Evolutionary conservation across 2,888 invertebrate genomes (phyloP), one percentile per base, ranked within the genome.

Genomic region (Mythimna pallens): DNA sequence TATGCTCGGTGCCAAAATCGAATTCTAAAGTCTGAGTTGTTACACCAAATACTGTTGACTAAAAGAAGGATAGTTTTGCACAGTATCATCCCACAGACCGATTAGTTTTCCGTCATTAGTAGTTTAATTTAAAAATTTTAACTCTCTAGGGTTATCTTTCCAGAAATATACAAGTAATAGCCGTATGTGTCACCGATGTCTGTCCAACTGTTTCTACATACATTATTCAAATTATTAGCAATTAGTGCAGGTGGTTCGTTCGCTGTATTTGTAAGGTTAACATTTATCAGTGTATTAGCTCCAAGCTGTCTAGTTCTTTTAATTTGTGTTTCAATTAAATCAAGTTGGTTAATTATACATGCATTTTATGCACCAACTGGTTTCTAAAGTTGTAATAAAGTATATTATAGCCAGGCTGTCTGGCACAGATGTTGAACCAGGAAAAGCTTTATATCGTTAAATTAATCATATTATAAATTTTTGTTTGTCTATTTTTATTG

Each of bases 1-100:
- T 99, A 67, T 98, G 98, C 88, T 98, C 99, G 0, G 98, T 99
- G 63, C 99, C 99, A 93, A 99, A 99, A 92, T 99, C 99, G 0
- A 98, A 98, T 4, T 98, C 98, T 0, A 98, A 98, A 80, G 97
- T 98, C 58, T 98, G 98, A 98, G 85, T 94, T 98, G 86, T 99
- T 99, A 94, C 98, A 98, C 77, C 97, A 98, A 88, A 97, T 98
- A 47, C 94, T 99, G 14, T 94, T 99, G 88, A 97, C 98, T 4
- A 97, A 97, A 70, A 99, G 99, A 0, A 96, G 97, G 80, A 97
- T 98, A 30, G 98, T 98, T 2, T 98, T 97, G 92, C 97, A 98
- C 87, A 99, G 99, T 6, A 97, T 97, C 6, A 97, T 97, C 20
- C 94, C 97, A 54, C 97, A 97, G 77, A 98, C 98, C 0, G 96